Evolutionary conservation across 2,797 vertebrate species (phyloP), one percentile per base, ranked within the genome.

Genomic region (Manis pentadactyla): DNA sequence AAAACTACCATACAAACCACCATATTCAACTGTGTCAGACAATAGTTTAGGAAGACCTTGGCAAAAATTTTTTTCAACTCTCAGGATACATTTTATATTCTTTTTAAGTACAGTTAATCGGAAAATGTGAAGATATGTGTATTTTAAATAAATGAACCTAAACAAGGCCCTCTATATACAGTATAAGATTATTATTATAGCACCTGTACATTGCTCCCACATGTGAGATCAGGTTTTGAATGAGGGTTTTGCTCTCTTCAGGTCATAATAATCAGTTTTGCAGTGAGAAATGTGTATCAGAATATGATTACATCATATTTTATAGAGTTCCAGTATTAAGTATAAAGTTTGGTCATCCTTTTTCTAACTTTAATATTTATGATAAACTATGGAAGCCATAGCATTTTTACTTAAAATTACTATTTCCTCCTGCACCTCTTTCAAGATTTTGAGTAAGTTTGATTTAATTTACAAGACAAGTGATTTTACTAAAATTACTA

Each of bases 21-120:
- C 63, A 25, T 37, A 82, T 94, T 86, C 66, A 69, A 77, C 64
- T 83, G 9, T 82, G 21, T 77, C 15, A 87, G 37, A 29, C 18
- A 39, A 37, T 46, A 37, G 37, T 85, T 92, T 75, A 8, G 29
- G 11, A 66, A 92, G 34, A 82, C 5, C 9, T 71, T 69, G 7
- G 25, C 59, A 29, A 69, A 27, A 9, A 27, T 53, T 18, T 39
- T 89, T 64, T 81, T 57, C 42, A 69, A 14, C 12, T 85, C 42
- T 87, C 17, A 74, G 75, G 23, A 71, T 82, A n/a, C 37, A 53
- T 73, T 74, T 78, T 5, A 39, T 59, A 71, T n/a, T 78, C 14
- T 17, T 90, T 94, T 79, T 74, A 81, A 83, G 15, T 29, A 12
- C 11, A 55, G 49, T 66, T 93, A 75, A 51, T 81, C 79, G 39